phyloP scores from a whole-genome alignment of 2,888 invertebrate species.

The Tetrapedia diversipes region DNA sequence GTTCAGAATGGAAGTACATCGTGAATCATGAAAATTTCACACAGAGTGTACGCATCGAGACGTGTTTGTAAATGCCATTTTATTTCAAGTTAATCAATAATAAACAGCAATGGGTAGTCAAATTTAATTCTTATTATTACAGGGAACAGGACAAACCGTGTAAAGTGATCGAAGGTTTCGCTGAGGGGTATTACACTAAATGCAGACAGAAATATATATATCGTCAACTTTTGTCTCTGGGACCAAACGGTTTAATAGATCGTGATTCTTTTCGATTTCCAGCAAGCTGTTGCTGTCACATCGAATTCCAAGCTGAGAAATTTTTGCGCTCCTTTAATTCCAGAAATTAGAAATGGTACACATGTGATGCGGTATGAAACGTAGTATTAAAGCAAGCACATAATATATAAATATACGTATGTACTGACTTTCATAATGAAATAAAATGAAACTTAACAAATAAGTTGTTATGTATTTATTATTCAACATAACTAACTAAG shows the following conservation, averaged over 20 bases:
- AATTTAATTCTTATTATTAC: too few species aligned
- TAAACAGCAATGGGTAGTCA: too few species aligned
- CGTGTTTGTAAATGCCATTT: constrained; percentile 86
- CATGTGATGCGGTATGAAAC: neutral
- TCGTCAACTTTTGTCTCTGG: constrained; percentile 84
- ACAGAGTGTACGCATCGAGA: constrained; percentile 90
- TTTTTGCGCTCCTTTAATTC: neutral
- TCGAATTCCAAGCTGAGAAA: constrained; percentile 63
- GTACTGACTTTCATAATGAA: too few species aligned
- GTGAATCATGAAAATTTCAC: constrained; percentile 87
- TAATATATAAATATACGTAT: neutral
- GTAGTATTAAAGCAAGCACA: neutral
- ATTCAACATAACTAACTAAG: too few species aligned
- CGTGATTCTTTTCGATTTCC: constrained; percentile 87
- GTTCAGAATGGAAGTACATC: constrained; percentile 87
- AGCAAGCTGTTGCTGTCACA: constrained; percentile 89
- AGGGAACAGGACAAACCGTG: constrained; percentile 78
- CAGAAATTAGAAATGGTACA: neutral
- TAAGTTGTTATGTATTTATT: neutral
- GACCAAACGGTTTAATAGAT: constrained; percentile 81
- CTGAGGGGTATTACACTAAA: constrained; percentile 82
- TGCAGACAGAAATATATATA: constrained; percentile 86
- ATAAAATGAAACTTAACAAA: neutral
- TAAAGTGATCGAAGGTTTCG: constrained; percentile 77
- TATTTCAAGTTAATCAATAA: neutral